Evolutionary conservation across 2,797 vertebrate species (phyloP), one percentile per base, ranked within the genome.

Genomic region (Eulemur rubriventer): DNA sequence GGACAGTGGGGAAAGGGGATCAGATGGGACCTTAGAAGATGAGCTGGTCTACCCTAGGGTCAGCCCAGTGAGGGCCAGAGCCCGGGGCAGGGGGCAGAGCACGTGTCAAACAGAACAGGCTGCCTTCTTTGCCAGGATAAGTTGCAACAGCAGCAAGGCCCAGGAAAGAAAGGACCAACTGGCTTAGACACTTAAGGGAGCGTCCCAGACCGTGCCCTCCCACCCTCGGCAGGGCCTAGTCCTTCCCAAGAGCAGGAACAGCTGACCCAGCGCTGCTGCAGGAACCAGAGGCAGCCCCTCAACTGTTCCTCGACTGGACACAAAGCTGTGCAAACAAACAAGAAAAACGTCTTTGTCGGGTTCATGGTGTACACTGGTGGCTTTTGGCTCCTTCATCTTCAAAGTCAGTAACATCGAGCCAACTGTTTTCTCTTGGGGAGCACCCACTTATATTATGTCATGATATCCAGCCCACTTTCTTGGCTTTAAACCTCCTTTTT

Each of bases 291-390:
- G 52, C 11, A 38, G 14, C 63, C 9, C 78, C 82, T 84, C 65
- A 70, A 59, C 17, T 59, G 24, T 61, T 75, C 41, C 73, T 61
- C 52, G 67, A 38, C 70, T 72, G 52, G 78, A 38, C 33, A 43
- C 35, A n/a, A 59, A 89, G 13, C 3, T 65, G 24, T 50, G 55
- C 4, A 28, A 55, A 59, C 22, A 35, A 22, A 57, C 43, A 89
- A 69, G 61, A 85, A 75, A 26, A 72, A 33, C 0, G 0, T 18
- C 16, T 24, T 0, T 4, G 6, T 30, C 4, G 2, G 46, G 30
- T 57, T 89, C n/a, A 22, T 5, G 22, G 61, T 50, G 11, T 20
- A 10, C 9, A 6, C 11, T 24, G 18, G 2, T 48, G 83, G 65
- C 20, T 91, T 89, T 57, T 38, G 35, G 61, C 41, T 79, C 18